Conservation (phyloP, 2,888 invertebrate species). For the Chelonus formosanus region DNA sequence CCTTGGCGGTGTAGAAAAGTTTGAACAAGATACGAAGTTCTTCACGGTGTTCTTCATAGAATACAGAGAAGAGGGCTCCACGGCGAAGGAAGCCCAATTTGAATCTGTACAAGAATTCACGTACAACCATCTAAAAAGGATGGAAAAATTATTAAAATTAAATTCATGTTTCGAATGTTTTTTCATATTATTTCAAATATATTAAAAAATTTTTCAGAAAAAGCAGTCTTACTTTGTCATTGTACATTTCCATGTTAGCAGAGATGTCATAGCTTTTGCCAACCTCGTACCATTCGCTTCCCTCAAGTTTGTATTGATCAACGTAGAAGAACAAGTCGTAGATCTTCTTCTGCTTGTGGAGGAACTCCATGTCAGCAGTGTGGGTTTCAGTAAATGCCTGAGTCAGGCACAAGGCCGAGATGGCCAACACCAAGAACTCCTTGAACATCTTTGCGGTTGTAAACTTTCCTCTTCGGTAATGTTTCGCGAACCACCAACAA, state of each 20-base stretch:
- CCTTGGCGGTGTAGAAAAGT: slow-evolving; percentile 76
- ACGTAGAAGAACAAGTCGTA: slow-evolving; percentile 58
- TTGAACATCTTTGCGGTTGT: slow-evolving; percentile 47
- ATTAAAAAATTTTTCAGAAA: too few species aligned
- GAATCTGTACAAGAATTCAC: slow-evolving; percentile 52
- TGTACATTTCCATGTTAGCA: slow-evolving; percentile 55
- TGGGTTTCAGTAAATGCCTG: slow-evolving; percentile 43
- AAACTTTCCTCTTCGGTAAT: slow-evolving; percentile 28
- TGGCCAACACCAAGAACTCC: slow-evolving; percentile 50
- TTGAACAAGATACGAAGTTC: slow-evolving; percentile 75
- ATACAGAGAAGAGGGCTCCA: slow-evolving; percentile 73
- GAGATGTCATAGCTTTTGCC: slow-evolving; percentile 56
- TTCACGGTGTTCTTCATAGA: slow-evolving; percentile 70
- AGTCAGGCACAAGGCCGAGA: slow-evolving; percentile 49
- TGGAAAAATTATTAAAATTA: slow-evolving; percentile 2
- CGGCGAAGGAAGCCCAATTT: slow-evolving; percentile 68
- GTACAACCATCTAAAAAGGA: slow-evolving; percentile 49
- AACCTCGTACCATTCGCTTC: slow-evolving; percentile 54
- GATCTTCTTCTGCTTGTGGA: slow-evolving; percentile 60
- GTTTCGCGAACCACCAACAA: slow-evolving; percentile 39
- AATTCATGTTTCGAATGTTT: background rate
- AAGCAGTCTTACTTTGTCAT: slow-evolving; percentile 48
- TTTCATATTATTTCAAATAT: background rate
- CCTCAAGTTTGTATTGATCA: slow-evolving; percentile 51
- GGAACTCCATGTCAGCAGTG: slow-evolving; percentile 60